A percentile compares a stretch with the other conserved stretches of the same genome.
These are phyloP conservation scores for Trimorus sp. DNA, from an alignment of 2,888 invertebrate species.

Conservation along the genomic window DNA sequence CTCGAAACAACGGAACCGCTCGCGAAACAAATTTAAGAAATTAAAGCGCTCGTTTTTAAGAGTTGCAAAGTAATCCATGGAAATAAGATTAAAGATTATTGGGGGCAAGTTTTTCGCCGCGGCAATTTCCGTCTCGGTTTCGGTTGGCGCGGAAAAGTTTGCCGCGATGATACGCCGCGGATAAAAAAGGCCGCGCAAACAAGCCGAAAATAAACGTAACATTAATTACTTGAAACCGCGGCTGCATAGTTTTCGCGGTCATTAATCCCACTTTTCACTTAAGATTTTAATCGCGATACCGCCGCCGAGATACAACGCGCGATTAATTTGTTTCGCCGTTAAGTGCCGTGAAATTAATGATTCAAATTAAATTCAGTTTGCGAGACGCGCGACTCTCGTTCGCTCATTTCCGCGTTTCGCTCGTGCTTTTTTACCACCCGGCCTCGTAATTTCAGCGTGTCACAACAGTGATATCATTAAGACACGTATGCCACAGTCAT, in stretches of 20 bases:
- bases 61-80: neutral
- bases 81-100: slow-evolving; percentile 41
- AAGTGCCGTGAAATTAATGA: slow-evolving; percentile 61
- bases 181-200: slow-evolving; percentile 17
- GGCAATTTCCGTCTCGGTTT: no score
- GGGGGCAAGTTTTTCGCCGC: slow-evolving; percentile 20
- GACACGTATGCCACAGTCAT: slow-evolving; percentile 44
- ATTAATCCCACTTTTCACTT: slow-evolving; percentile 64
- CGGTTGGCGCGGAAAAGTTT: neutral
- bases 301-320: slow-evolving; percentile 34
- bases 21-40: slow-evolving; percentile 17
- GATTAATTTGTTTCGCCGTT: slow-evolving; percentile 58
- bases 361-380: slow-evolving; percentile 53
- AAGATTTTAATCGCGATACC: slow-evolving; percentile 59
- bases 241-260: slow-evolving; percentile 26
- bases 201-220: slow-evolving; percentile 46
- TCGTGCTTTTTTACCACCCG: neutral
- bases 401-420: neutral
- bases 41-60: slow-evolving; percentile 3
- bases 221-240: slow-evolving; percentile 53
- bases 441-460: slow-evolving; percentile 35
- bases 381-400: slow-evolving; percentile 13
- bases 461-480: slow-evolving; percentile 50
- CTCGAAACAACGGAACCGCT: slow-evolving; percentile 15
- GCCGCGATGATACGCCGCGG: neutral